A percentile compares a stretch with the other conserved stretches of the same genome.
These are phyloP conservation scores for Mactra quadrangularis DNA, from an alignment of 1,140 invertebrate genomes.

Conservation along the genomic window DNA sequence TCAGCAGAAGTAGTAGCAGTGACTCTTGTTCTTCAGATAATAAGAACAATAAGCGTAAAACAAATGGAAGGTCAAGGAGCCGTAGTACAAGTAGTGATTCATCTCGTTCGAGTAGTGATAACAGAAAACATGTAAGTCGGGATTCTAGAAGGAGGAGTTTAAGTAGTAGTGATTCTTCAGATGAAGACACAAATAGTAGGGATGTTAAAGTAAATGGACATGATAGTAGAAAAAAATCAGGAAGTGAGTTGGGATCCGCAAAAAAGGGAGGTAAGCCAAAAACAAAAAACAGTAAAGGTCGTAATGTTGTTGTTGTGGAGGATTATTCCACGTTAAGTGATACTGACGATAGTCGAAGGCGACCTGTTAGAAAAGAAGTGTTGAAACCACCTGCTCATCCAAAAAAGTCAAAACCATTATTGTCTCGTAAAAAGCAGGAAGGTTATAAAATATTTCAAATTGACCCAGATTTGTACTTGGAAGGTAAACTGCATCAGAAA, in stretches of 20 bases:
- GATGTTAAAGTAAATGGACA: slow-evolving; percentile 28
- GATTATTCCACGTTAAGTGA: slow-evolving; percentile 36
- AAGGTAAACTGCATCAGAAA: slow-evolving; percentile 63
- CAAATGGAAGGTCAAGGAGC: slow-evolving; percentile 3
- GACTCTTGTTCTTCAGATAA: too few relatives aligned
- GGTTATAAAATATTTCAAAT: slow-evolving; percentile 52
- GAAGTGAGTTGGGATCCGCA: neutral
- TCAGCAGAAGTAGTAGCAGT: neutral
- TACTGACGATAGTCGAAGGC: slow-evolving; percentile 38
- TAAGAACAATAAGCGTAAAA: neutral
- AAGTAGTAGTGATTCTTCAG: neutral
- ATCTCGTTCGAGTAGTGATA: neutral
- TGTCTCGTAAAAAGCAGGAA: slow-evolving; percentile 43
- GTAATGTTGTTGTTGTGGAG: slow-evolving; percentile 35
- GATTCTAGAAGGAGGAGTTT: slow-evolving; percentile 9
- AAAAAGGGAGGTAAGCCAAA: slow-evolving; percentile 33
- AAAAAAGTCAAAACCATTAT: slow-evolving; percentile 49
- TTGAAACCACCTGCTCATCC: slow-evolving; percentile 1
- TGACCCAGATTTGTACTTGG: slow-evolving; percentile 44
- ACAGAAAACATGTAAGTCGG: neutral
- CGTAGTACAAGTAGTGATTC: slow-evolving; percentile 12
- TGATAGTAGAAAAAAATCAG: neutral
- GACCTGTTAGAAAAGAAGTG: neutral
- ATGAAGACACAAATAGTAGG: slow-evolving; percentile 3
- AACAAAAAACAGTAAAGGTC: slow-evolving; percentile 24